Evolutionary conservation across 2,797 vertebrate species (phyloP), one percentile per base, ranked within the genome.

Genomic region (Acipenser transmontanus): DNA sequence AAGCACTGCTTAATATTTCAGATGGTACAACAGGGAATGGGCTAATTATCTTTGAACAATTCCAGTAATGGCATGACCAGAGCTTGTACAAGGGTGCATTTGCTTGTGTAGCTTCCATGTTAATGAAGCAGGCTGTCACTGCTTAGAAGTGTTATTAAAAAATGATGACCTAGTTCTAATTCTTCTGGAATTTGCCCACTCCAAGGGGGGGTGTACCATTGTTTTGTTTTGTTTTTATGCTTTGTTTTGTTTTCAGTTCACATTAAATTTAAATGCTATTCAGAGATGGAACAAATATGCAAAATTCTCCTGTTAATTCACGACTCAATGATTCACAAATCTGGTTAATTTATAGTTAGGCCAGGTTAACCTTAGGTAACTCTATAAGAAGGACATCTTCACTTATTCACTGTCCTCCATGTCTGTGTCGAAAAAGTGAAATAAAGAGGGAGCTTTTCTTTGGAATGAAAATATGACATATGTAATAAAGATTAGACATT

Each of bases 131-230:
- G 70, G 77, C 74, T 68, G 64, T 51, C 68, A 49, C 14, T 50
- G 7, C 70, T 70, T 68, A 17, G 11, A 49, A 50, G 60, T 68
- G 67, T 72, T 78, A 81, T 87, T 80, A 85, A 82, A 85, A 84
- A 86, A 78, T 80, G 69, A 82, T 87, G 85, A 85, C 82, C 82
- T 72, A 70, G 8, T 66, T 79, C 79, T 85, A 82, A 88, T 86
- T 82, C 86, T 85, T 68, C 75, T 75, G 2, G 5, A 73, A 76
- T 62, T 9, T 70, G 68, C 64, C 71, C 72, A 49, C 62, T 72
- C 66, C 63, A 56, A 0, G 51, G 78, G 79, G 17, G 17, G 78
- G 77, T 9, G 62, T 66, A 74, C 73, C 77, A 77, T 83, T 83
- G 83, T 82, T 84, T 73, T 73, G 20, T 49, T 71, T 78, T 76